These are phyloP conservation scores for Nephila pilipes DNA, from an alignment of 1,140 invertebrate species.

Conservation along the genomic window DNA sequence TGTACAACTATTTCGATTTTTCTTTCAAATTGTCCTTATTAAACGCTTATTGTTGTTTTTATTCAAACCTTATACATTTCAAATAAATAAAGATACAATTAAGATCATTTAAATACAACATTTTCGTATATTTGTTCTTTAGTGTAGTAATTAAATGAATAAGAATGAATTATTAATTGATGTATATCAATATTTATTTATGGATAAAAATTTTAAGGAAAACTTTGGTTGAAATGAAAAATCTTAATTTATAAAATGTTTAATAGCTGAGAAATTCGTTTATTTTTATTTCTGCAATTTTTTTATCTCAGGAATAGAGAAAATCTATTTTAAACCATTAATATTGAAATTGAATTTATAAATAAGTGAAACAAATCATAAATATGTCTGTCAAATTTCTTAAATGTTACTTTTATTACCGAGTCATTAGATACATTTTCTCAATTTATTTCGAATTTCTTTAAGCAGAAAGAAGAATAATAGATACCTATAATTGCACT, in stretches of 20 bases:
- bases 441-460: no score
- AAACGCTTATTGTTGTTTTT: neutral
- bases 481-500: no score
- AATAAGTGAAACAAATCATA: no score
- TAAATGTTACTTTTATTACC: no score
- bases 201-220: neutral
- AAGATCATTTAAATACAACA: no score
- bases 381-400: no score
- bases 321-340: neutral
- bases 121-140: neutral
- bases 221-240: neutral
- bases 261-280: no score
- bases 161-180: neutral
- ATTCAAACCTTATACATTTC: no score
- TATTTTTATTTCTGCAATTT: neutral
- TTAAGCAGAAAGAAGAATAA: no score
- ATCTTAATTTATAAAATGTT: no score
- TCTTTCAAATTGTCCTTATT: neutral
- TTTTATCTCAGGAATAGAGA: neutral
- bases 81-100: neutral
- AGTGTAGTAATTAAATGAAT: neutral
- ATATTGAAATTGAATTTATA: no score
- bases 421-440: no score
- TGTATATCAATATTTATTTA: neutral
- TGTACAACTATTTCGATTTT: neutral